Base-by-base conservation (phyloP, 2,888 invertebrate genomes). In the Peribatodes rhomboidaria region DNA sequence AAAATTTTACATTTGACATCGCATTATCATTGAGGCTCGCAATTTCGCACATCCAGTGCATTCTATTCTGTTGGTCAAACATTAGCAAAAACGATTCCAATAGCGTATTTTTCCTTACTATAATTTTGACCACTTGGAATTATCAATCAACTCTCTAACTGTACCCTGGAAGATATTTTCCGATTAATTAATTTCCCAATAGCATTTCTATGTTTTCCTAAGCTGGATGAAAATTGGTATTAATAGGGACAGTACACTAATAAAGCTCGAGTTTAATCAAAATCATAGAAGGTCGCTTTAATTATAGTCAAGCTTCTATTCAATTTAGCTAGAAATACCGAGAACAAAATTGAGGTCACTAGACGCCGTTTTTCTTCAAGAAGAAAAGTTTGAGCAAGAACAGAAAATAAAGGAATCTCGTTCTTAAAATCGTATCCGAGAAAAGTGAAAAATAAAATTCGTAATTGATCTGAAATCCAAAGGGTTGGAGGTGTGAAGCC, bases 401-500 rank as follows among this genome's bases (percentile, higher is more conserved):
- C 6, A 20, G 31, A 53, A 41, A 52, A 46, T n/a, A n/a, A n/a
- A n/a, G n/a, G n/a, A n/a, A n/a, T n/a, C n/a, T n/a, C n/a, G n/a
- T n/a, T 55, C 27, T 33, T n/a, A 20, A 39, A 41, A 44, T 20
- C 11, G 8, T 54, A 35, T 39, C 31, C 14, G n/a, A 16, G 8
- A 55, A 50, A 55, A 16, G 22, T 35, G 13, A 8, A 49, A 42
- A 82, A 82, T 78, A 83, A 80, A 82, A 86, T 77, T 83, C 81
- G 79, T 85, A 86, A 90, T 86, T 85, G 85, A 82, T 83, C 82
- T 85, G 87, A 83, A 84, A 83, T 85, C 85, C 75, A 83, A 86
- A 89, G 87, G 90, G 90, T 89, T 88, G 83, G 80, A 91, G 90
- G 91, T 91, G 91, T 85, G 88, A 88, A 86, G 77, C 82, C 87